phyloP scores from a whole-genome alignment of 2,797 vertebrate genomes.

The Nannoperca australis region DNA sequence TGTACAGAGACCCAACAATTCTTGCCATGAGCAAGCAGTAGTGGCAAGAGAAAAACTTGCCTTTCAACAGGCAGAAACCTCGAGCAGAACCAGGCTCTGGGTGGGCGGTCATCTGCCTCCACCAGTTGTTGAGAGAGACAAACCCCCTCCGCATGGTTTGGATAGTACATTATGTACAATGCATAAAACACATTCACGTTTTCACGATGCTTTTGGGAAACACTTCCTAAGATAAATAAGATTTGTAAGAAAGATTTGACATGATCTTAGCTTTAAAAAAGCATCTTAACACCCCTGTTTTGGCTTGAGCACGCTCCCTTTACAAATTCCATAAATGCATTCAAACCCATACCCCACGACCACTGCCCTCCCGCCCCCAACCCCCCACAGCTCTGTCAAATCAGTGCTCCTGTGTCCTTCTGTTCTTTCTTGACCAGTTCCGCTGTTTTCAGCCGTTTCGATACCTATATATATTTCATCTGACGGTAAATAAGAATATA shows the following conservation, averaged over 20 bases:
- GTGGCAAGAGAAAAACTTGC: no score
- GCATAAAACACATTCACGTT: no score
- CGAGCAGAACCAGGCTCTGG: no score
- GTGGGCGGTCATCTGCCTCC: no score
- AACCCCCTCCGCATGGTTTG: no score
- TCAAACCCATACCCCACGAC: neutral
- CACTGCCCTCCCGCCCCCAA: neutral
- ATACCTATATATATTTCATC: neutral
- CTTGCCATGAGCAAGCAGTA: no score
- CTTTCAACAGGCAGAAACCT: no score
- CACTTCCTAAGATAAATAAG: neutral
- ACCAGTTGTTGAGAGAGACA: no score
- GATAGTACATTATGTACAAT: no score
- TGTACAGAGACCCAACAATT: no score
- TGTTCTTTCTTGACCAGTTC: neutral
- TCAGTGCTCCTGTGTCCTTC: neutral
- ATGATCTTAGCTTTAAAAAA: constrained; percentile 11
- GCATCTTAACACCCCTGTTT: neutral
- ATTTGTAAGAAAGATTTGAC: neutral
- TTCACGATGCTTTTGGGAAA: neutral
- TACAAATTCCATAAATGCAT: neutral
- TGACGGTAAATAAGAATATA: neutral
- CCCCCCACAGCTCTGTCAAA: no score
- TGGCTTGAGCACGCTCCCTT: neutral
- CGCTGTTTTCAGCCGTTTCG: neutral